Base-by-base conservation (phyloP, 2,888 invertebrate genomes). In the Eristalis intricaria region DNA sequence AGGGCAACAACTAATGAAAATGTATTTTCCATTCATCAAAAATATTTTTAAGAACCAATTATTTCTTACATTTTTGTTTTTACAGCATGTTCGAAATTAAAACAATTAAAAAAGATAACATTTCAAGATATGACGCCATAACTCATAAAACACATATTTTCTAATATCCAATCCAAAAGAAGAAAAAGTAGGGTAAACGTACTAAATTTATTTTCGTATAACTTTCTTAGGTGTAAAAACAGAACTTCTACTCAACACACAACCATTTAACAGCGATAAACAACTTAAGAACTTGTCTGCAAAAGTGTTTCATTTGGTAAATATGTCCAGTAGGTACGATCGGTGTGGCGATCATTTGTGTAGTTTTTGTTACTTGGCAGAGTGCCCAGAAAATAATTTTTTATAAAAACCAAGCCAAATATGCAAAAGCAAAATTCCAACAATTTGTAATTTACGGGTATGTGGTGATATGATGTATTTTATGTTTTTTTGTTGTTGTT, bases 231-330 rank as follows among this genome's bases (percentile, higher is more conserved):
- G 19, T 19, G 19, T 15, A 32, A 32, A 32, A 32, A 32, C n/a
- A 50, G 8, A 50, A n/a, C 50, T 19, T 50, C 19, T 50, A 50
- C 19, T 19, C 4, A 50, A 50, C 50, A 50, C 19, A 50, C 50
- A 50, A 22, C 19, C 50, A 50, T 50, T 50, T 50, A 8, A 50
- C 50, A 50, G 5, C n/a, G n/a, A n/a, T 5, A 43, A 50, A 50
- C n/a, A 50, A 50, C n/a, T 19, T 50, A 50, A 50, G 70, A 86
- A 82, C 61, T 74, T 56, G 61, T 78, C 71, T 82, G 63, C 56
- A 78, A 23, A 66, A 77, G 65, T 83, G 75, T 83, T 66, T 75
- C 60, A 69, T 58, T 66, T 74, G 69, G 69, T 73, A 84, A 69
- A 56, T 78, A 65, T 79, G 79, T 79, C 38, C n/a, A n/a, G n/a